A percentile compares a stretch with the other conserved stretches of the same genome.
Conservation (phyloP, 1,140 invertebrate genomes). For the Atta texana region DNA sequence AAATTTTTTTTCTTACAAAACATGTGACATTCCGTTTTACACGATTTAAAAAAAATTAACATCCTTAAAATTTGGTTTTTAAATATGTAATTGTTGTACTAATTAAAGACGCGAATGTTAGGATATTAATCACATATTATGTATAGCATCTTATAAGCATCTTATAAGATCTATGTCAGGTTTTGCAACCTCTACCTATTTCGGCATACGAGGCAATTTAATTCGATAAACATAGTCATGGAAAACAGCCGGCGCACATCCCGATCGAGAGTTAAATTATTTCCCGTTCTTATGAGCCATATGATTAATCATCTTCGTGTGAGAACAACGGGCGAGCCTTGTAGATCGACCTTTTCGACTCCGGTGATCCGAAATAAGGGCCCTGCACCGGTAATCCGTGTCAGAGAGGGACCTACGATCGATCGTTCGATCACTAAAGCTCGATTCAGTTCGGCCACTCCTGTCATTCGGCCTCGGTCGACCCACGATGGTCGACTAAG, state of each 20-base stretch:
- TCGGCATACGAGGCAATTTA: neutral
- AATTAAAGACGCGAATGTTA: constrained; percentile 11
- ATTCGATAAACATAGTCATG: constrained; percentile 9
- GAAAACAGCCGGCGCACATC: constrained; percentile 6
- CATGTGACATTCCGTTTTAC: neutral
- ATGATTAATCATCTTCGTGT: constrained; percentile 45
- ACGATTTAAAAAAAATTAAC: neutral
- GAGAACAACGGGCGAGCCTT: neutral
- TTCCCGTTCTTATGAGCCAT: constrained; percentile 42
- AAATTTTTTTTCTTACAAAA: neutral
- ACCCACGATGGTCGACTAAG: constrained; percentile 75
- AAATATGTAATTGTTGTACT: neutral
- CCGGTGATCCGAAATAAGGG: constrained; percentile 27
- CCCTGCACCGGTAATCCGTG: neutral
- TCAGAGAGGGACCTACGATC: neutral
- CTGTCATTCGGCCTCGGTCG: constrained; percentile 49
- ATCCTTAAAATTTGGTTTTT: neutral
- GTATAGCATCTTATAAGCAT: neutral
- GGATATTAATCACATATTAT: neutral
- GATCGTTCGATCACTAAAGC: constrained; percentile 51
- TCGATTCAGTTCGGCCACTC: constrained; percentile 33
- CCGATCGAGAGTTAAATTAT: constrained; percentile 44
- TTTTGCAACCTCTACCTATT: neutral
- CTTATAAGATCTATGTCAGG: neutral
- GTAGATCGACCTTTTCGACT: constrained; percentile 28